A percentile compares a stretch with the other conserved stretches of the same genome.
Evolutionary conservation across 2,888 invertebrate genomes (phyloP).

Genomic region (Marronus borbonicus): DNA sequence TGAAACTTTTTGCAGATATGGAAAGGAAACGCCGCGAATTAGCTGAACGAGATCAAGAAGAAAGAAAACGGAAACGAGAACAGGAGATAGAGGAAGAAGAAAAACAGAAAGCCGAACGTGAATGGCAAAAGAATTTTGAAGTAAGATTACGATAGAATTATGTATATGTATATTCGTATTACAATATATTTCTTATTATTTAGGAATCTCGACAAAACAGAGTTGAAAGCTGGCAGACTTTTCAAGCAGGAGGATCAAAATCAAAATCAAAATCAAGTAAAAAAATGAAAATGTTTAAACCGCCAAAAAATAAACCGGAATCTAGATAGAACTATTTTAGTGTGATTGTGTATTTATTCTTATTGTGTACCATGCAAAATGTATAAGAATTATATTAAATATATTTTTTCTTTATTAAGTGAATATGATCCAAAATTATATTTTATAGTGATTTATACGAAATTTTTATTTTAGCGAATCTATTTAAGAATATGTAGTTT

Average conservation of each 20-base stretch:
- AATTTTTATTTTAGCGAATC: slow-evolving; percentile 3
- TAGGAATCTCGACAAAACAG: slow-evolving; percentile 92
- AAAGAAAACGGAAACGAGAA: slow-evolving; percentile 94
- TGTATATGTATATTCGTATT: neutral
- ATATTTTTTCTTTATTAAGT: slow-evolving; percentile 42
- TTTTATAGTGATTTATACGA: slow-evolving; percentile 27
- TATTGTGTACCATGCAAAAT: slow-evolving; percentile 35
- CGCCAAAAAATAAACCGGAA: slow-evolving; percentile 95
- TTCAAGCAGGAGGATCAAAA: slow-evolving; percentile 78
- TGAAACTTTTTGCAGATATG: slow-evolving; percentile 97
- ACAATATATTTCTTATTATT: slow-evolving; percentile 57
- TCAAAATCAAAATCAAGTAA: slow-evolving; percentile 86
- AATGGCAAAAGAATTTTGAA: slow-evolving; percentile 99
- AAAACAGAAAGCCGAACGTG: slow-evolving; percentile 89
- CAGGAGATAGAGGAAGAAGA: slow-evolving; percentile 95
- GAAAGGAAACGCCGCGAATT: slow-evolving; percentile 91
- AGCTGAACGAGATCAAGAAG: slow-evolving; percentile 92
- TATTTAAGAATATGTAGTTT: slow-evolving; percentile 1
- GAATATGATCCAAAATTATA: slow-evolving; percentile 26
- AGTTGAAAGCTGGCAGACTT: slow-evolving; percentile 94
- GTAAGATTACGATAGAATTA: slow-evolving; percentile 67
- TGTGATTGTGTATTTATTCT: slow-evolving; percentile 45
- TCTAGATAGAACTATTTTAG: slow-evolving; percentile 78
- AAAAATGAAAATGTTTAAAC: slow-evolving; percentile 88
- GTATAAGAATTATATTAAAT: slow-evolving; percentile 29